These are phyloP conservation scores for Hemitrygon akajei DNA, from an alignment of 2,797 vertebrate species.

Conservation along the genomic window DNA sequence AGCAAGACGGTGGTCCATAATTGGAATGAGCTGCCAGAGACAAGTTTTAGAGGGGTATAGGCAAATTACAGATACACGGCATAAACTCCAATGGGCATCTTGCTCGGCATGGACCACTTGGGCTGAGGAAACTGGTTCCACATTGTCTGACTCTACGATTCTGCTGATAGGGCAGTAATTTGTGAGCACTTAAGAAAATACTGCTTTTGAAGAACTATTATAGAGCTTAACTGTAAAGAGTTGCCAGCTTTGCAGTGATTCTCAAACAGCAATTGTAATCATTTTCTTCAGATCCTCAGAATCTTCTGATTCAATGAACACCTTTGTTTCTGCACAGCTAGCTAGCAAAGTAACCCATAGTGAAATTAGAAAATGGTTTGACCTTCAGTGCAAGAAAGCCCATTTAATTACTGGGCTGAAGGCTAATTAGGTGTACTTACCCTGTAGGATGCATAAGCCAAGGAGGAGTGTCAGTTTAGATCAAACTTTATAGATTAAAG, in stretches of 20 bases:
- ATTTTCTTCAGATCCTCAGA: background rate
- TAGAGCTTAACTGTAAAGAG: background rate
- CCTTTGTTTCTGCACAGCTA: background rate
- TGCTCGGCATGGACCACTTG: too few species aligned
- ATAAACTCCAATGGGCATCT: too few species aligned
- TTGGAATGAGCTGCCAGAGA: too few species aligned
- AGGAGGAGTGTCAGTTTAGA: background rate
- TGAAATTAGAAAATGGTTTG: slow-evolving; percentile 5
- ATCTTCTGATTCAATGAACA: background rate
- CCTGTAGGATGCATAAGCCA: background rate
- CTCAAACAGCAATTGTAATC: background rate
- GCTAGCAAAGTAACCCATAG: background rate
- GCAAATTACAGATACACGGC: too few species aligned
- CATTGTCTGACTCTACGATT: background rate
- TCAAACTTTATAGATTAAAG: background rate
- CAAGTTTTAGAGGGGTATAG: too few species aligned
- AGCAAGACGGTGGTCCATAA: too few species aligned
- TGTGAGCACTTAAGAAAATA: background rate
- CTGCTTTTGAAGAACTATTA: background rate
- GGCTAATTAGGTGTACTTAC: background rate
- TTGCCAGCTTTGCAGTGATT: background rate
- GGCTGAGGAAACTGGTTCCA: too few species aligned
- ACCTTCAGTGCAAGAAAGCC: slow-evolving; percentile 8
- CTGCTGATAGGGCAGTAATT: background rate
- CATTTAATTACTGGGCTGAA: background rate